phyloP scores from a whole-genome alignment of 2,797 vertebrate genomes.

The Thripadectes ignobilis region DNA sequence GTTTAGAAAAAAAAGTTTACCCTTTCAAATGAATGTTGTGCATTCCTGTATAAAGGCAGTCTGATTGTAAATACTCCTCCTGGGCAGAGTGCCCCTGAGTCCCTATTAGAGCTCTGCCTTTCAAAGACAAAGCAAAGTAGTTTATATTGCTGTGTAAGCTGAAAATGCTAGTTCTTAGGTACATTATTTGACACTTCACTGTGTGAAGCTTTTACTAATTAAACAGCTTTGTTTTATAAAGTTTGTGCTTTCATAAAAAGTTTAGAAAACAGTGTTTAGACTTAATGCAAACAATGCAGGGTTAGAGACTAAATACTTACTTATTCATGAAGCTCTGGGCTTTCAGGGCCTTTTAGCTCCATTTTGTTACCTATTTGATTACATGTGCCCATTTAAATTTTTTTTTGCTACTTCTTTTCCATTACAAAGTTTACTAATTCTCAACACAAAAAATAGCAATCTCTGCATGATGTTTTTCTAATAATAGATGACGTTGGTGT shows the following conservation, averaged over 20 bases:
- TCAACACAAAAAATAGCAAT: neutral
- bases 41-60: neutral
- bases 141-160: constrained; percentile 7
- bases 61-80: neutral
- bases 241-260: neutral
- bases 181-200: neutral
- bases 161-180: neutral
- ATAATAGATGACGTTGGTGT: neutral
- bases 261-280: neutral
- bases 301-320: neutral
- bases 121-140: neutral
- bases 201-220: constrained; percentile 22
- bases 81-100: neutral
- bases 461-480: neutral
- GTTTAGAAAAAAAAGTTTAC: neutral
- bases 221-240: constrained; percentile 3
- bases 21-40: neutral
- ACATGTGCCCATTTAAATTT: neutral
- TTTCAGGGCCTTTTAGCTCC: neutral
- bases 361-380: neutral
- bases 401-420: neutral
- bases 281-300: neutral
- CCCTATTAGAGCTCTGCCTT: neutral
- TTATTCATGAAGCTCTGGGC: neutral
- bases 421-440: neutral